Conservation (phyloP, 2,888 invertebrate genomes). For the Frankliniella intonsa region DNA sequence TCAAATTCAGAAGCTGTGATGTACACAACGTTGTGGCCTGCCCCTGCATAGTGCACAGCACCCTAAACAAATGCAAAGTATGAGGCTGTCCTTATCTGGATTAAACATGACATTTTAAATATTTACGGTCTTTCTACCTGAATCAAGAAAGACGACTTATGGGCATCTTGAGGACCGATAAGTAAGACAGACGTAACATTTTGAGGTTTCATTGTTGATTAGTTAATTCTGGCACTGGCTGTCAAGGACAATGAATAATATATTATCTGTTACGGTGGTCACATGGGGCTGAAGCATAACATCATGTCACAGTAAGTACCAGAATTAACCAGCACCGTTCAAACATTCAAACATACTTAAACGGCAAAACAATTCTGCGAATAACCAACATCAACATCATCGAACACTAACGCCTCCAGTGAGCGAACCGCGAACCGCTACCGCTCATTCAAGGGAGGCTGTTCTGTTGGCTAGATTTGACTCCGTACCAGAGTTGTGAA, state of each 20-base stretch:
- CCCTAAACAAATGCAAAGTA: conserved; percentile 39
- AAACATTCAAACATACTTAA: no score
- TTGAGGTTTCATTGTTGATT: conserved; percentile 31
- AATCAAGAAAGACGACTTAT: conserved; percentile 34
- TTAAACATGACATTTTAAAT: background rate
- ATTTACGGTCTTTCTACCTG: conserved; percentile 32
- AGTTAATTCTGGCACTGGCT: no score
- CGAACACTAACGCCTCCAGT: background rate
- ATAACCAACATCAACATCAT: no score
- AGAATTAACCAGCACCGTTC: no score
- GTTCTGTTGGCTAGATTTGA: no score
- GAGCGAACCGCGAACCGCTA: background rate
- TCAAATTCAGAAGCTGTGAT: conserved; percentile 43
- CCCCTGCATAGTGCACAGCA: conserved; percentile 44
- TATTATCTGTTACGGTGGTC: no score
- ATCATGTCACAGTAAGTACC: no score
- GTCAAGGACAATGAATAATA: no score
- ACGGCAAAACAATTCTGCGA: no score
- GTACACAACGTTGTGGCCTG: conserved; percentile 44
- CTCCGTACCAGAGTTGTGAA: no score
- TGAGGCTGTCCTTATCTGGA: background rate
- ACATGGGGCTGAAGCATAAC: no score
- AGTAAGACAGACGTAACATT: conserved; percentile 32
- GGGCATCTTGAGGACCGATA: conserved; percentile 28
- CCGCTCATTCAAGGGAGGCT: background rate